A percentile compares a stretch with the other conserved stretches of the same genome.
phyloP scores from a whole-genome alignment of 2,113 vertebrate genomes.

The Cavia aperea region DNA sequence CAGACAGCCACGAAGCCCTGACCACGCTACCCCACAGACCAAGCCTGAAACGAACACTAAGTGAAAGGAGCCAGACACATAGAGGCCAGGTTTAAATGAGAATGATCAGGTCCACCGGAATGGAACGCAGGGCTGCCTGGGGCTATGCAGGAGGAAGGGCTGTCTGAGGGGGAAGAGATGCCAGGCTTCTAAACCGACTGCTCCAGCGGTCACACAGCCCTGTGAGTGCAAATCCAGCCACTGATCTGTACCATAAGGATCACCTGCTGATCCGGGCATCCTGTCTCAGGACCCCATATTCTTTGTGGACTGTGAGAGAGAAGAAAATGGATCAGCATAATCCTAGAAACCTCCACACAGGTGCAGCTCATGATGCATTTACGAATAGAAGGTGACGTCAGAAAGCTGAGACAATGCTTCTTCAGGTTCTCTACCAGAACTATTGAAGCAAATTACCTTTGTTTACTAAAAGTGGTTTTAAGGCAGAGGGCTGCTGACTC shows the following conservation, averaged over 20 bases:
- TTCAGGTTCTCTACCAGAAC: slow-evolving; percentile 39
- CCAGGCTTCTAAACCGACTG: neutral
- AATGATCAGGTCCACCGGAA: neutral
- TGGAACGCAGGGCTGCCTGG: neutral
- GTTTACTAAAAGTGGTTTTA: slow-evolving; percentile 62
- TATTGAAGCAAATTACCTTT: slow-evolving; percentile 46
- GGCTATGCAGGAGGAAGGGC: neutral
- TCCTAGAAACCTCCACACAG: neutral
- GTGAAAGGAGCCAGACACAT: neutral
- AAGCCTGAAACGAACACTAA: neutral
- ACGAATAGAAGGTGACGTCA: slow-evolving; percentile 29
- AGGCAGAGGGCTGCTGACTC: slow-evolving; percentile 63
- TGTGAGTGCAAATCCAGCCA: neutral
- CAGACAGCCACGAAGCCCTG: neutral
- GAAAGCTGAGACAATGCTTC: slow-evolving; percentile 34
- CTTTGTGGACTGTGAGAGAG: neutral
- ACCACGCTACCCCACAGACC: neutral
- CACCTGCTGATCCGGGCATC: neutral
- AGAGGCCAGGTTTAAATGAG: neutral
- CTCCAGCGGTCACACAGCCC: neutral
- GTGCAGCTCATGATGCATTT: slow-evolving; percentile 14
- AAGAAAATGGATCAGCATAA: neutral
- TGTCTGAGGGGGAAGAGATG: neutral
- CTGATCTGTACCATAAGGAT: neutral
- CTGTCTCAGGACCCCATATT: neutral